Evolutionary conservation across 2,888 invertebrate species (phyloP), one percentile per base, ranked within the genome.

Genomic region (Mycalesis mineus): DNA sequence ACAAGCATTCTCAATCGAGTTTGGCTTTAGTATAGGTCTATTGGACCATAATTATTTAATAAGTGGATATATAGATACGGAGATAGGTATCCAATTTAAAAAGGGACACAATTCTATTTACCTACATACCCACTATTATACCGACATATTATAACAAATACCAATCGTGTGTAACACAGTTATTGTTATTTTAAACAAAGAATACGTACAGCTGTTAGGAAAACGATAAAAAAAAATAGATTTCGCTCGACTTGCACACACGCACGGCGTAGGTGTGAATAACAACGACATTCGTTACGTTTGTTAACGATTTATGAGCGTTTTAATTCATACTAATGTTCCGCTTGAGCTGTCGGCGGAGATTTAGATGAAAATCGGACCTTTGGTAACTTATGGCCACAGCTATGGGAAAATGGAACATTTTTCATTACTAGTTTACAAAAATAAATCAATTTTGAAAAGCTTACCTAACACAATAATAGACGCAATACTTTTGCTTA

Each of bases 81-180:
- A n/a, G n/a, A n/a, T n/a, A n/a, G n/a, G n/a, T n/a, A n/a, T n/a
- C n/a, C n/a, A n/a, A n/a, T n/a, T n/a, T n/a, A n/a, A n/a, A n/a
- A n/a, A n/a, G n/a, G n/a, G n/a, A n/a, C n/a, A n/a, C n/a, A n/a
- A n/a, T n/a, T n/a, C n/a, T n/a, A 56, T 56, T 57, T 53, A 49
- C 14, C 37, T 9, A 33, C 36, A 61, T 39, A 49, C 52, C 56
- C n/a, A n/a, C n/a, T n/a, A n/a, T n/a, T n/a, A n/a, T n/a, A n/a
- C n/a, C n/a, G n/a, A 64, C 64, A 49, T 50, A 61, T 57, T 58
- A n/a, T 57, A 56, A 44, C 49, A 56, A 52, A 60, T 60, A 39
- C 60, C 60, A 42, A 56, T 52, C 56, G 60, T 60, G 56, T 60
- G 55, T 56, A 60, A 54, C 36, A 31, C 11, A 28, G 29, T 31